Evolutionary conservation across 2,797 vertebrate species (phyloP).

Genomic region (Onychomys torridus): DNA sequence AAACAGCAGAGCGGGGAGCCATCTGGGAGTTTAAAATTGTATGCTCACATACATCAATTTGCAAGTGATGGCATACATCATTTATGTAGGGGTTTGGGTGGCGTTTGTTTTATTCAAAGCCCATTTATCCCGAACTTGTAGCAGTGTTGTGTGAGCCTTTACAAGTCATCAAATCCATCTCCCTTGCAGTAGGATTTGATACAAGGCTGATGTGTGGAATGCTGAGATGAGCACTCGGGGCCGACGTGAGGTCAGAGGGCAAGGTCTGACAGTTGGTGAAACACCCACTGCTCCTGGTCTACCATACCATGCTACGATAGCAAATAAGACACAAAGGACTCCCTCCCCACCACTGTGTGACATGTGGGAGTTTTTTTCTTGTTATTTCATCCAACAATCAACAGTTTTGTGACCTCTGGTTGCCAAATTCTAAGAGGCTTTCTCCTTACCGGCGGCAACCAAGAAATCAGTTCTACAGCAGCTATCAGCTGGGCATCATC

Average conservation of each 20-base stretch:
- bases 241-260: background rate
- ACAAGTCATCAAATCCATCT: constrained; percentile 73
- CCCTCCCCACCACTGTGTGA: background rate
- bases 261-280: background rate
- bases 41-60: constrained; percentile 66
- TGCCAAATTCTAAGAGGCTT: background rate
- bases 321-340: background rate
- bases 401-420: background rate
- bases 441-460: background rate
- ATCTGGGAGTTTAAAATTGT: constrained; percentile 75
- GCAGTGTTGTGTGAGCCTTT: constrained; percentile 57
- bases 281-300: background rate
- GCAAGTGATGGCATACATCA: constrained; percentile 71
- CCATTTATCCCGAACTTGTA: constrained; percentile 69
- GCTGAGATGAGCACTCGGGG: background rate
- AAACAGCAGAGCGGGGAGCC: constrained; percentile 53
- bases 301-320: background rate
- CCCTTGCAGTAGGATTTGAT: constrained; percentile 44
- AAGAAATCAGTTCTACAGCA: background rate
- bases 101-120: constrained; percentile 79
- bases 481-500: background rate
- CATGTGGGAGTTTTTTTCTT: background rate
- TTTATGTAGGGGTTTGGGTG: constrained; percentile 64
- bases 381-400: background rate
- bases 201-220: background rate